These are phyloP conservation scores for Tribolium freemani DNA, from an alignment of 2,888 invertebrate species.

Conservation along the genomic window DNA sequence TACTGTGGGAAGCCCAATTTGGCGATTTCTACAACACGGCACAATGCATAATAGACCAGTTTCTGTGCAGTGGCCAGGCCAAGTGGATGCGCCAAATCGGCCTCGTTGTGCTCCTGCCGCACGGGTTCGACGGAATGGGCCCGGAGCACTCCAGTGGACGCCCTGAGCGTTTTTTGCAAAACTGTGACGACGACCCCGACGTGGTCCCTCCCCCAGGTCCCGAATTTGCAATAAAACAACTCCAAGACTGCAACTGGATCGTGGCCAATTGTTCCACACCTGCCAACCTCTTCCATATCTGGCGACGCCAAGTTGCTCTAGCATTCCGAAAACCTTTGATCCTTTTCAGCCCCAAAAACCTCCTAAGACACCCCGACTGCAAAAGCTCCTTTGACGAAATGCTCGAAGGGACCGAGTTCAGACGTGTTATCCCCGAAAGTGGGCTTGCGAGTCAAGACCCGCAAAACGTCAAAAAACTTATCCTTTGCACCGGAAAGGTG, in stretches of 20 bases:
- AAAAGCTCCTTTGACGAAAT: slow-evolving; percentile 94
- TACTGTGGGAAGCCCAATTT: slow-evolving; percentile 90
- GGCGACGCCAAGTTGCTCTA: slow-evolving; percentile 93
- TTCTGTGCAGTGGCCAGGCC: slow-evolving; percentile 78
- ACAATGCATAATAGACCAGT: slow-evolving; percentile 76
- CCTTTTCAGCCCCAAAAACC: slow-evolving; percentile 95
- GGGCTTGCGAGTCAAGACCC: slow-evolving; percentile 77
- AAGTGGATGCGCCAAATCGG: slow-evolving; percentile 89
- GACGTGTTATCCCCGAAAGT: slow-evolving; percentile 83
- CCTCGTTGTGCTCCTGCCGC: slow-evolving; percentile 84
- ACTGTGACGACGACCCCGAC: slow-evolving; percentile 96
- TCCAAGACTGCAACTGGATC: slow-evolving; percentile 97
- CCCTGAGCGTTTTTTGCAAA: slow-evolving; percentile 91
- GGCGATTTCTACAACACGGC: slow-evolving; percentile 86
- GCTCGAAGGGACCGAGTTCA: slow-evolving; percentile 84
- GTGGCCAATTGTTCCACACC: slow-evolving; percentile 96
- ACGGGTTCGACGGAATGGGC: slow-evolving; percentile 85
- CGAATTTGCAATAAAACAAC: slow-evolving; percentile 86
- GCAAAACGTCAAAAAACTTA: slow-evolving; percentile 79
- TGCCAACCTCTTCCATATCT: slow-evolving; percentile 95
- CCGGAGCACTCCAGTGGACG: slow-evolving; percentile 95
- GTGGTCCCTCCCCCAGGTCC: slow-evolving; percentile 91
- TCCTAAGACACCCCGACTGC: slow-evolving; percentile 94
- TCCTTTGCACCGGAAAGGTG: slow-evolving; percentile 94
- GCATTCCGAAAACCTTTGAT: slow-evolving; percentile 98